Conservation (phyloP, 2,797 vertebrate genomes). For the Malacoctenus gilli region DNA sequence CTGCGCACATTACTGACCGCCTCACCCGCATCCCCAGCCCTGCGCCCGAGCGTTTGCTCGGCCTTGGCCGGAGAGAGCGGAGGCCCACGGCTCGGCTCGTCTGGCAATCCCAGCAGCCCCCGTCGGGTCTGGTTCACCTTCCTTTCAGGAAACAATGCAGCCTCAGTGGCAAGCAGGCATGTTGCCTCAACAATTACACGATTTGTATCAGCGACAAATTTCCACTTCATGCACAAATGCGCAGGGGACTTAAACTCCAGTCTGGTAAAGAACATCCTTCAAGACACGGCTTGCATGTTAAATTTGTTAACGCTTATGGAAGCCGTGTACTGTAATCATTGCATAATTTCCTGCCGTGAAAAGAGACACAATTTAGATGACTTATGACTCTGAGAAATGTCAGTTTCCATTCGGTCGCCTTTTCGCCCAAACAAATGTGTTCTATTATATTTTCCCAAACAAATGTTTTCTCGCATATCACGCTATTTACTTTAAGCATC, state of each 20-base stretch:
- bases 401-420: not conserved
- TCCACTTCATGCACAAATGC: constrained; percentile 1
- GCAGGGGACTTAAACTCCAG: not conserved
- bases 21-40: not conserved
- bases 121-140: constrained; percentile 35
- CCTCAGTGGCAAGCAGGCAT: constrained; percentile 1
- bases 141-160: constrained; percentile 17
- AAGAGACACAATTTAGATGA: not conserved
- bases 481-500: no score
- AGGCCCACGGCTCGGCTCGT: no score
- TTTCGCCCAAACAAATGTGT: no score
- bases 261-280: not conserved
- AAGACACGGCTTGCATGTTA: not conserved
- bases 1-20: not conserved
- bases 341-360: no score
- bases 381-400: not conserved
- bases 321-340: no score
- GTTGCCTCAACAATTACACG: constrained; percentile 10
- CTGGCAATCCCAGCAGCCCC: constrained; percentile 22
- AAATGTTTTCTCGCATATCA: no score
- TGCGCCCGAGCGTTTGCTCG: no score
- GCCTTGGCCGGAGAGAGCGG: no score
- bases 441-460: no score
- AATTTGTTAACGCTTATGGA: not conserved
- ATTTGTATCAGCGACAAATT: not conserved